Conservation (phyloP, 2,888 invertebrate species). For the Antheraea yamamai region DNA sequence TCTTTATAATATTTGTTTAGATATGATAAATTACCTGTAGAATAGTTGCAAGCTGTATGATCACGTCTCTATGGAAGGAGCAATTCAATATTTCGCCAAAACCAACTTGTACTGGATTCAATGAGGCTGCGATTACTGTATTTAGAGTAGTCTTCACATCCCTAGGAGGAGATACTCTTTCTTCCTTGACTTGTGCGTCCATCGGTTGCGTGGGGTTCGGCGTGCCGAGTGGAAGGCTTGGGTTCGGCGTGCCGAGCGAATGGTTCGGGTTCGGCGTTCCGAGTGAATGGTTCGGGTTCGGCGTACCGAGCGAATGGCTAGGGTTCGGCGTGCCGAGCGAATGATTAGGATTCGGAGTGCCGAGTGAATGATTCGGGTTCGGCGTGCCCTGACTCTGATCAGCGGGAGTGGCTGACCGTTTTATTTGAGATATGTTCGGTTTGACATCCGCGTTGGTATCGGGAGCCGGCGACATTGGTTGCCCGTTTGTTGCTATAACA, state of each 20-base stretch:
- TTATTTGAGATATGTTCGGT: conserved; percentile 76
- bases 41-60: conserved; percentile 90
- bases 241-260: conserved; percentile 71
- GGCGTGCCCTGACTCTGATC: conserved; percentile 70
- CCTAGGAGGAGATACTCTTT: conserved; percentile 58
- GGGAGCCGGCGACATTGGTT: conserved; percentile 67
- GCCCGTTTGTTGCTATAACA: conserved; percentile 52
- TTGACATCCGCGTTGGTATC: conserved; percentile 65
- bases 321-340: conserved; percentile 57
- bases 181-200: conserved; percentile 71
- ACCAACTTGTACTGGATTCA: conserved; percentile 85
- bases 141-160: conserved; percentile 61
- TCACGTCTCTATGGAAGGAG: conserved; percentile 93
- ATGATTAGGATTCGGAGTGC: conserved; percentile 48
- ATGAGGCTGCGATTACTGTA: conserved; percentile 61
- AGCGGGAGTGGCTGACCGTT: conserved; percentile 67
- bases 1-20: not conserved
- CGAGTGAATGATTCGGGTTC: too few relatives aligned
- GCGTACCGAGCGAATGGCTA: not conserved
- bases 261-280: conserved; percentile 73
- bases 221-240: conserved; percentile 59
- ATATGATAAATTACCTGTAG: conserved; percentile 83
- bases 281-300: conserved; percentile 57
- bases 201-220: conserved; percentile 63
- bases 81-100: conserved; percentile 93